phyloP scores from a whole-genome alignment of 53 echinoderm and acorn worm species.

The Stichopus horrens region DNA sequence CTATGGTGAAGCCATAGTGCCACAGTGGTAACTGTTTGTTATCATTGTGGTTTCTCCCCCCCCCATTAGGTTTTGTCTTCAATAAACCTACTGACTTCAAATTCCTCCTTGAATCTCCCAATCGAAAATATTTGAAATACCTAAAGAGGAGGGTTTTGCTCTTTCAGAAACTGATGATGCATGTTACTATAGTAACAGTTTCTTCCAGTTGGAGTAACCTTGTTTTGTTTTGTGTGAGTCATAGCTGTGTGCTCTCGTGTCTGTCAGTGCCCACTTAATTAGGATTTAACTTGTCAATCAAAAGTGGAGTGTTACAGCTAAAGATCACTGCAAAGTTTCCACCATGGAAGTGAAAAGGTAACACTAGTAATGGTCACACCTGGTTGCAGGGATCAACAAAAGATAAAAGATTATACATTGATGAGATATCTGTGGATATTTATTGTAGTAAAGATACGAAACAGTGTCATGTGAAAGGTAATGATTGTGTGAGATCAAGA shows the following conservation, averaged over 20 bases:
- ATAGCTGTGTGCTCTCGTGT: neutral
- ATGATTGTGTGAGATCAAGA: no score
- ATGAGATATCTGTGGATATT: no score
- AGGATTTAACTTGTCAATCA: neutral
- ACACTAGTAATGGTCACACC: no score
- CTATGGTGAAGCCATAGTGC: no score
- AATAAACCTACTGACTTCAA: no score
- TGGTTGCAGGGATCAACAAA: no score
- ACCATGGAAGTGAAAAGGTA: neutral
- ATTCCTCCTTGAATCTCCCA: neutral
- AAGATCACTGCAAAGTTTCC: neutral
- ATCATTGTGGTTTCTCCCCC: no score
- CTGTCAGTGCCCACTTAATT: slow-evolving; percentile 26
- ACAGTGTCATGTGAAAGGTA: no score
- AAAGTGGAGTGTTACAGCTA: neutral
- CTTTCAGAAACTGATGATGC: slow-evolving; percentile 12
- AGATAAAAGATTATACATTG: no score
- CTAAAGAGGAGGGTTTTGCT: neutral
- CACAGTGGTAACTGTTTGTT: no score
- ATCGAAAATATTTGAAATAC: neutral
- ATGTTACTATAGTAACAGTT: slow-evolving; percentile 15
- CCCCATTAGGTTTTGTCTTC: no score
- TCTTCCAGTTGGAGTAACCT: neutral
- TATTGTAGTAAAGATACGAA: no score
- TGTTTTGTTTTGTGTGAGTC: neutral